Evolutionary conservation across 2,113 vertebrate species (phyloP).

Genomic region (Etheostoma spectabile): DNA sequence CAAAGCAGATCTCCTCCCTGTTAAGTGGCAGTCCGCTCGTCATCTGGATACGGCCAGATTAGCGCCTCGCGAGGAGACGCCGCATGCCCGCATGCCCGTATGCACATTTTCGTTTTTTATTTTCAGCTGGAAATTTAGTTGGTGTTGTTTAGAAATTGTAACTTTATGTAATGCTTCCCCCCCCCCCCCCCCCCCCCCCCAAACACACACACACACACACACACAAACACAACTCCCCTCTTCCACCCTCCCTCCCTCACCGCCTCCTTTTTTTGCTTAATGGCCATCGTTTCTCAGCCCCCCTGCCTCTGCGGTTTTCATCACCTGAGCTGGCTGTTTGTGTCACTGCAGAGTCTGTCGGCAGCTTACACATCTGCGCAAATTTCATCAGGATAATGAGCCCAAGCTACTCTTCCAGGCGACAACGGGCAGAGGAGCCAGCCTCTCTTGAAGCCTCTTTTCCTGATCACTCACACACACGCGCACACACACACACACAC

Average conservation of each 20-base stretch:
- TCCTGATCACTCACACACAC: slow-evolving; percentile 27
- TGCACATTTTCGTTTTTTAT: slow-evolving; percentile 72
- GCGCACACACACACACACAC: slow-evolving; percentile 14
- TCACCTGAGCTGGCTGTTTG: slow-evolving; percentile 85
- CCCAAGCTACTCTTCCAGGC: slow-evolving; percentile 72
- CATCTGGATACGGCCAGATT: slow-evolving; percentile 83
- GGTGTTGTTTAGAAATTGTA: slow-evolving; percentile 74
- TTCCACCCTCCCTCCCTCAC: slow-evolving; percentile 49
- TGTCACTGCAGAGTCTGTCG: slow-evolving; percentile 83
- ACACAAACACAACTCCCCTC: slow-evolving; percentile 16
- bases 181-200: too few relatives aligned
- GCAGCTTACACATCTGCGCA: slow-evolving; percentile 83
- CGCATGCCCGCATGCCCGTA: slow-evolving; percentile 21
- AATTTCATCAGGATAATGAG: slow-evolving; percentile 87
- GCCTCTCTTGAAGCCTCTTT: slow-evolving; percentile 52
- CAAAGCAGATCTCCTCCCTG: slow-evolving; percentile 86
- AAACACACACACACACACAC: not conserved
- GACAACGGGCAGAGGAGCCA: slow-evolving; percentile 65
- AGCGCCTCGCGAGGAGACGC: slow-evolving; percentile 70
- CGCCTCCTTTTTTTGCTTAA: slow-evolving; percentile 76
- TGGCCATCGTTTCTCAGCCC: slow-evolving; percentile 79
- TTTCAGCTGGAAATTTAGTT: slow-evolving; percentile 79
- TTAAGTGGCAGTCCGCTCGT: slow-evolving; percentile 84
- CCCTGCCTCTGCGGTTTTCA: slow-evolving; percentile 78
- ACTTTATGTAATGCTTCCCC: slow-evolving; percentile 80